phyloP scores from a whole-genome alignment of 1,140 invertebrate species.

The Stenopsyche tienmushanensis region DNA sequence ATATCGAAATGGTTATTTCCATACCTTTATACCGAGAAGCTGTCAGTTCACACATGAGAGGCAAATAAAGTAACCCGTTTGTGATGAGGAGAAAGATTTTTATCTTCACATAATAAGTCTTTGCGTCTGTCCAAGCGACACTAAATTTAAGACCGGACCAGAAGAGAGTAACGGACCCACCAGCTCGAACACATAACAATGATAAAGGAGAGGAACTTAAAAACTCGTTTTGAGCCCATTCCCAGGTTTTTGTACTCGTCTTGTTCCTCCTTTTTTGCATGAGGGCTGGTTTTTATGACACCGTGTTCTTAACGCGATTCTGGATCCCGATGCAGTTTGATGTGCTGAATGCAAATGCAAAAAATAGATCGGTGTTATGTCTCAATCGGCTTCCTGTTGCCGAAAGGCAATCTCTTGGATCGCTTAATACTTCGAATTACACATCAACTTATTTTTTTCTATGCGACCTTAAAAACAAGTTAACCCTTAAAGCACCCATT shows the following conservation, averaged over 20 bases:
- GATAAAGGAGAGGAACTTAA: constrained; percentile 27
- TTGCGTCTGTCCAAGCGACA: constrained; percentile 27
- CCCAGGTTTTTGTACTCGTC: constrained; percentile 5
- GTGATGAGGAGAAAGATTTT: constrained; percentile 19
- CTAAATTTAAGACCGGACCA: constrained; percentile 26
- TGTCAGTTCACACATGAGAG: constrained; percentile 11
- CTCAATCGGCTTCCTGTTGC: too few relatives aligned
- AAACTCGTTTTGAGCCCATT: constrained; percentile 19
- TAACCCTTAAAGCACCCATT: too few relatives aligned
- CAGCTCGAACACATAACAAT: constrained; percentile 28
- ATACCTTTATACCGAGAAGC: too few relatives aligned
- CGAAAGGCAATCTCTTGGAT: too few relatives aligned
- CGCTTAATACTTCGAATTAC: too few relatives aligned
- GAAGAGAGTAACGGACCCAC: constrained; percentile 28
- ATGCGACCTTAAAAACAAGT: too few relatives aligned
- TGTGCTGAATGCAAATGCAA: neutral
- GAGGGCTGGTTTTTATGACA: constrained; percentile 10
- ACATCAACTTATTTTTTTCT: too few relatives aligned
- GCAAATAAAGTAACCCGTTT: constrained; percentile 20
- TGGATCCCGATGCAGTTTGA: too few relatives aligned
- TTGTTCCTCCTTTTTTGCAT: constrained; percentile 1
- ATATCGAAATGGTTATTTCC: too few relatives aligned
- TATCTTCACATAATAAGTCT: constrained; percentile 28
- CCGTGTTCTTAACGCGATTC: neutral
- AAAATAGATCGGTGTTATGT: too few relatives aligned